Conservation (phyloP, 2,797 vertebrate genomes). For the Danio tinwini region DNA sequence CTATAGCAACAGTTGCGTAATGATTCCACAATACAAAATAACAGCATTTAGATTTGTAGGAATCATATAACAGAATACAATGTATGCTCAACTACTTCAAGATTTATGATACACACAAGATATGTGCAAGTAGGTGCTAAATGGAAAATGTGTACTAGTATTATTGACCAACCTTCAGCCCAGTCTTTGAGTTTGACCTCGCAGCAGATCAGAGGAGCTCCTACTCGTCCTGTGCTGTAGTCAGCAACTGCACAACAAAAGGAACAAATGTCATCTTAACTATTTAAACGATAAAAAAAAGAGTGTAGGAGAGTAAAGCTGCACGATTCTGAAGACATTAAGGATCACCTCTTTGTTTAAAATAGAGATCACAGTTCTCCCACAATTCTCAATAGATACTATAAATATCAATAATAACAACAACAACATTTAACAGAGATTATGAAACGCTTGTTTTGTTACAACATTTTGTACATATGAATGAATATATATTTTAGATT, state of each 20-base stretch:
- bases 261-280: not conserved
- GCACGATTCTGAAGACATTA: too few relatives aligned
- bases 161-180: constrained; percentile 86
- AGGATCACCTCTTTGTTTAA: too few relatives aligned
- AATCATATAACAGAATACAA: not conserved
- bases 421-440: too few relatives aligned
- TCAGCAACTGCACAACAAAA: constrained; percentile 76
- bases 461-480: too few relatives aligned
- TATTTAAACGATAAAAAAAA: too few relatives aligned
- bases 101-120: not conserved
- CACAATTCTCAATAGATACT: too few relatives aligned
- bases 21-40: not conserved
- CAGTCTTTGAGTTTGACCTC: constrained; percentile 93
- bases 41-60: not conserved
- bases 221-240: constrained; percentile 95
- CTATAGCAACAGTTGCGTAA: not conserved
- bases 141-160: not conserved
- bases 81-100: not conserved
- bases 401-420: too few relatives aligned
- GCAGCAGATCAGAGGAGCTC: constrained; percentile 94
- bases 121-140: too few relatives aligned
- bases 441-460: too few relatives aligned
- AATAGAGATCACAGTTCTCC: too few relatives aligned
- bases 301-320: too few relatives aligned
- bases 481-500: too few relatives aligned